These are phyloP conservation scores for Gracilinanus agilis DNA, from an alignment of 2,113 vertebrate species.

Conservation along the genomic window DNA sequence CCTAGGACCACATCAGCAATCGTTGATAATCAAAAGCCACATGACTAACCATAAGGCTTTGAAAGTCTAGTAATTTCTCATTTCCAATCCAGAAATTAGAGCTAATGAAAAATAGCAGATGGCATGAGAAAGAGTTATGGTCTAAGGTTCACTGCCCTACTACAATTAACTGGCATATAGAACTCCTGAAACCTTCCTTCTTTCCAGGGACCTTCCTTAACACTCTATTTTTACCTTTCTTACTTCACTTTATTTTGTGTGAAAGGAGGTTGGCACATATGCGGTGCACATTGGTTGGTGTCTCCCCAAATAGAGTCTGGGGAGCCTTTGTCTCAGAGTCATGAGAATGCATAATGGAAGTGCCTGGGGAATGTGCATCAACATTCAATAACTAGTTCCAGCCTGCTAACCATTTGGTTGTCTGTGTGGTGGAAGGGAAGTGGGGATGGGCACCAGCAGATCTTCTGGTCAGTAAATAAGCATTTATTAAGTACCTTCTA, in stretches of 20 bases:
- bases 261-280: neutral
- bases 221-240: neutral
- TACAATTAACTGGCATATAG: neutral
- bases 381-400: neutral
- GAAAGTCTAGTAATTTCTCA: neutral
- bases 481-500: neutral
- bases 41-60: neutral
- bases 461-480: neutral
- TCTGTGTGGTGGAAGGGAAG: neutral
- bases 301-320: neutral
- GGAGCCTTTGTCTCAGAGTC: neutral
- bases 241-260: neutral
- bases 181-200: neutral
- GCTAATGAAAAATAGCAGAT: neutral
- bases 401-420: neutral
- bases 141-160: neutral
- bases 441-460: neutral
- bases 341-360: neutral
- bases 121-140: neutral
- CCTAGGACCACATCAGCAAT: neutral
- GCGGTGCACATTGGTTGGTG: neutral
- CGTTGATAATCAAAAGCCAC: neutral
- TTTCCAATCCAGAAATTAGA: neutral
- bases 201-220: neutral
- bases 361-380: neutral